A percentile compares a stretch with the other conserved stretches of the same genome.
phyloP scores from a whole-genome alignment of 2,797 vertebrate genomes.

The Clarias laeviceps region DNA sequence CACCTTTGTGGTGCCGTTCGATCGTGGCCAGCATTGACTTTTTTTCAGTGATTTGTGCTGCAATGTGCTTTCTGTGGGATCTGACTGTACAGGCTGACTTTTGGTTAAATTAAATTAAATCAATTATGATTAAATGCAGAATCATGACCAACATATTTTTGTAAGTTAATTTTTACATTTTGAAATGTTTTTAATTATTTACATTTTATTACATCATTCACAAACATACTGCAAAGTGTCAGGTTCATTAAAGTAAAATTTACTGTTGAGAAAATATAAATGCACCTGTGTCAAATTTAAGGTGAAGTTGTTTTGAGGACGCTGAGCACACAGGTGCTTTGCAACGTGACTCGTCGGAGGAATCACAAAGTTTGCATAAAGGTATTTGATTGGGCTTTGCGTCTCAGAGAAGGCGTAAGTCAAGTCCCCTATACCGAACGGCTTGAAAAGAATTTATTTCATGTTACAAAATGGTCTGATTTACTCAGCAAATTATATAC shows the following conservation, averaged over 20 bases:
- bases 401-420: constrained; percentile 15
- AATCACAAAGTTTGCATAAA: constrained; percentile 30
- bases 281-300: neutral
- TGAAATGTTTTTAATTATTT: too few relatives aligned
- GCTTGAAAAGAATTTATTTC: neutral
- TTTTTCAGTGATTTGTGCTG: too few relatives aligned
- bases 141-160: too few relatives aligned
- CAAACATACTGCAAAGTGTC: too few relatives aligned
- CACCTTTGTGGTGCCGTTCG: too few relatives aligned
- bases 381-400: constrained; percentile 20
- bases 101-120: too few relatives aligned
- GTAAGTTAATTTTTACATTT: neutral
- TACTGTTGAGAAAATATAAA: neutral
- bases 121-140: neutral
- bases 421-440: neutral
- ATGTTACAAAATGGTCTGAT: neutral
- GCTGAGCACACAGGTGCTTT: constrained; percentile 3
- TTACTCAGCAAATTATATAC: neutral
- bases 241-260: neutral
- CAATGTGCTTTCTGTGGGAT: too few relatives aligned
- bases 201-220: neutral
- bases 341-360: constrained; percentile 16
- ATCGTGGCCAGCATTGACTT: too few relatives aligned
- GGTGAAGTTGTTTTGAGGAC: constrained; percentile 1
- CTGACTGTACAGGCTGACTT: too few relatives aligned